Percentiles rank a stretch among this genome's conserved stretches.
phyloP scores from a whole-genome alignment of 2,888 invertebrate species.

The Pelosia muscerda region DNA sequence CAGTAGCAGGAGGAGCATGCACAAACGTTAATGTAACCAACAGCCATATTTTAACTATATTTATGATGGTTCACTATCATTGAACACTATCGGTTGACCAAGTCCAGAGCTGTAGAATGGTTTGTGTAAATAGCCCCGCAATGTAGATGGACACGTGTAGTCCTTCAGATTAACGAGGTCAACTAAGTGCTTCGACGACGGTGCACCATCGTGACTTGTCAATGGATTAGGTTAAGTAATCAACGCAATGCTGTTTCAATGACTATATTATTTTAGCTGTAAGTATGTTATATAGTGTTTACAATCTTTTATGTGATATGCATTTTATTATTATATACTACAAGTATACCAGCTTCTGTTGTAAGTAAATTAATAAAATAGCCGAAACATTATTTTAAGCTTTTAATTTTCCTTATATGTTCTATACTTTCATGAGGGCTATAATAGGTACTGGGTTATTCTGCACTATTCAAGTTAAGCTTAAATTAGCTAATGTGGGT shows the following conservation, averaged over 20 bases:
- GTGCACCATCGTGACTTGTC: conserved; percentile 45
- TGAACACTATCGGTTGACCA: conserved; percentile 39
- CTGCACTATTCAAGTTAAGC: background rate
- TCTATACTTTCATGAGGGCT: background rate
- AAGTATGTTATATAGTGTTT: conserved; percentile 86
- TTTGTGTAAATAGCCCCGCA: background rate
- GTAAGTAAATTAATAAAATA: conserved; percentile 80
- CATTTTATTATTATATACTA: conserved; percentile 86
- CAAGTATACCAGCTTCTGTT: conserved; percentile 87
- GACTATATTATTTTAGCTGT: conserved; percentile 79
- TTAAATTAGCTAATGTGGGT: background rate
- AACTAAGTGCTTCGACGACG: conserved; percentile 37
- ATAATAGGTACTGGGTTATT: background rate
- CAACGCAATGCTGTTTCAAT: conserved; percentile 76
- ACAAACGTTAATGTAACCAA: conserved; percentile 77
- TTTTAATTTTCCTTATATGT: conserved; percentile 10
- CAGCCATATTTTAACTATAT: conserved; percentile 84
- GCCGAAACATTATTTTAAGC: conserved; percentile 51
- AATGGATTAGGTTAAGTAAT: conserved; percentile 63
- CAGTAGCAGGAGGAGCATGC: conserved; percentile 62
- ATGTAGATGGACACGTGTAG: background rate
- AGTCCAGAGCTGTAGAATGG: conserved; percentile 32
- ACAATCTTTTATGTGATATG: conserved; percentile 86
- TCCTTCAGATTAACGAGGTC: background rate
- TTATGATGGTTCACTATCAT: conserved; percentile 53